These are phyloP conservation scores for Altica lythri DNA, from an alignment of 2,888 invertebrate genomes.

Conservation along the genomic window DNA sequence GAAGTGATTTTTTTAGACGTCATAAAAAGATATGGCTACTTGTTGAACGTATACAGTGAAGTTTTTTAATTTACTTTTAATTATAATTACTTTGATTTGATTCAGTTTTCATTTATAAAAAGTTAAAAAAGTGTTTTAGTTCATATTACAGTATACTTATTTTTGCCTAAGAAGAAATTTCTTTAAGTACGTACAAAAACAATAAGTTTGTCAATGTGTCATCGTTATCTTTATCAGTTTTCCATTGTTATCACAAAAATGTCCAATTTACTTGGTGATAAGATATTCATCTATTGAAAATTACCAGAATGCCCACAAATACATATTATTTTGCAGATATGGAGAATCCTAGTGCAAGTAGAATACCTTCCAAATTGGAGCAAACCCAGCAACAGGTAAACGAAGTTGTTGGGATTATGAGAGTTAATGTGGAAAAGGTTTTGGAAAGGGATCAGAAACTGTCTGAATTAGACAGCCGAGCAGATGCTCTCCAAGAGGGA, in stretches of 20 bases:
- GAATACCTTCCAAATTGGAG: constrained; percentile 48
- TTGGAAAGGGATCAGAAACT: constrained; percentile 94
- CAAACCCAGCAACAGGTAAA: constrained; percentile 57
- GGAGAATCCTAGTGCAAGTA: constrained; percentile 45
- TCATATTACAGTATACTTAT: not conserved
- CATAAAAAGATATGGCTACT: constrained; percentile 16
- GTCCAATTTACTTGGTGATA: constrained; percentile 9
- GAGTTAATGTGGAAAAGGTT: constrained; percentile 94
- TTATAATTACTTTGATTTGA: constrained; percentile 11
- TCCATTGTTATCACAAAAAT: constrained; percentile 9
- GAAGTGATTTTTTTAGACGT: too few relatives aligned
- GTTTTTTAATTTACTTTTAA: constrained; percentile 14
- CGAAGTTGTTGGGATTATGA: constrained; percentile 92
- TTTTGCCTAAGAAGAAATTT: not conserved
- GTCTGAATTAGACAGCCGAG: constrained; percentile 92
- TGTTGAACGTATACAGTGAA: not conserved
- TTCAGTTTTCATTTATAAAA: not conserved
- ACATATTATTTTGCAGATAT: constrained; percentile 38
- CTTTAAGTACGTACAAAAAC: constrained; percentile 3
- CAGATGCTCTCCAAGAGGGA: constrained; percentile 92
- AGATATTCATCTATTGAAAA: constrained; percentile 4
- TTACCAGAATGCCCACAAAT: constrained; percentile 28
- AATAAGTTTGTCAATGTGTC: constrained; percentile 13
- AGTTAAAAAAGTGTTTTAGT: not conserved
- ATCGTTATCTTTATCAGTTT: constrained; percentile 16